These are phyloP conservation scores for Muraenolepis orangiensis DNA, from an alignment of 2,797 vertebrate species.

Conservation along the genomic window DNA sequence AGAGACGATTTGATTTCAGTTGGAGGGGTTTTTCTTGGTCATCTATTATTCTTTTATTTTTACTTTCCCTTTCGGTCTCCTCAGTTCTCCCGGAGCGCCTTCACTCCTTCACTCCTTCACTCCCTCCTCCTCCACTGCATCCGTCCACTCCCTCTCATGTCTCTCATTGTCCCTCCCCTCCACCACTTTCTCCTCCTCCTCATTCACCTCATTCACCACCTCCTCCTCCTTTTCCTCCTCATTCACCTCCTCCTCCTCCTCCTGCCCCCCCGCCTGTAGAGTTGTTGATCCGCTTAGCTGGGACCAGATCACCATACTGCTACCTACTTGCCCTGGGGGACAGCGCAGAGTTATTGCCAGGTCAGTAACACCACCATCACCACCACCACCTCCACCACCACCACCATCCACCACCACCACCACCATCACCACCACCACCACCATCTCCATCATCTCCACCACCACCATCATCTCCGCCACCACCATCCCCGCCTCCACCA, in stretches of 20 bases:
- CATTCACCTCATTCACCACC: conserved; percentile 42
- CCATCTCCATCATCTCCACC: no score
- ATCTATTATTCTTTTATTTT: conserved; percentile 20
- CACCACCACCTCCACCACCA: background rate
- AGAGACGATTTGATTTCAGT: conserved; percentile 53
- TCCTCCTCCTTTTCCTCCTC: conserved; percentile 53
- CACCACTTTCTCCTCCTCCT: conserved; percentile 26
- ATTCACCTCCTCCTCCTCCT: background rate
- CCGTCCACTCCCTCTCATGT: conserved; percentile 9
- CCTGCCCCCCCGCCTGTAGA: conserved; percentile 39
- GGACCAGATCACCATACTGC: conserved; percentile 73
- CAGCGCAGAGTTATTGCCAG: conserved; percentile 72
- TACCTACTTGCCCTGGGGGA: conserved; percentile 66
- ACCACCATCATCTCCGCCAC: no score
- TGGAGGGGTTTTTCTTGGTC: conserved; percentile 33
- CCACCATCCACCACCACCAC: background rate
- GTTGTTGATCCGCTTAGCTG: conserved; percentile 58
- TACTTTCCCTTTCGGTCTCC: background rate
- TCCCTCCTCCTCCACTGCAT: conserved; percentile 12
- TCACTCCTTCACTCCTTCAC: background rate
- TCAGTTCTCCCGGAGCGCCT: background rate
- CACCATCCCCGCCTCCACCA: no score
- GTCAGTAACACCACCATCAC: conserved; percentile 63
- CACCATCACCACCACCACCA: no score
- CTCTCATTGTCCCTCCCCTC: conserved; percentile 10